These are phyloP conservation scores for Phragmatobia fuliginosa DNA, from an alignment of 2,888 invertebrate species.

Conservation along the genomic window DNA sequence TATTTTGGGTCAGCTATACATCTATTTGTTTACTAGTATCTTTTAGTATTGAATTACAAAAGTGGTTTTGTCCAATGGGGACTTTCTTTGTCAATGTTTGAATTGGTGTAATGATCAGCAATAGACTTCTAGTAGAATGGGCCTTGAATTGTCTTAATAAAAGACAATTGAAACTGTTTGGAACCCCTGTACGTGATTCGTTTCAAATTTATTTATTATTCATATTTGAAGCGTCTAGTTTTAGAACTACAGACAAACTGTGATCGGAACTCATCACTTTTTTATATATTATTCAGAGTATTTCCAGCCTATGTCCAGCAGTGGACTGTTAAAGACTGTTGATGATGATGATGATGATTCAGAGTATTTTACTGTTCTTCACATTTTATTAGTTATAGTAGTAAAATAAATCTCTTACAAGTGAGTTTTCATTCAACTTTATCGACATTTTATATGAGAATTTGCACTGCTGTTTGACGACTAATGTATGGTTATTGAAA, in stretches of 20 bases:
- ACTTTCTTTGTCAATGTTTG: not conserved
- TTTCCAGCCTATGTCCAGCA: too few species aligned
- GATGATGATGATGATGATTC: too few species aligned
- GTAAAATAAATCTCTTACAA: too few species aligned
- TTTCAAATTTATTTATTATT: not conserved
- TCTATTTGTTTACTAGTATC: too few species aligned
- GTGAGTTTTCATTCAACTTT: not conserved
- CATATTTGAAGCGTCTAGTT: not conserved
- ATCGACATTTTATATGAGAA: not conserved
- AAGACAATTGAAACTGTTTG: not conserved
- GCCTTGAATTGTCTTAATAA: not conserved
- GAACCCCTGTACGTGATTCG: not conserved
- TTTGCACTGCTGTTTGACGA: conserved; percentile 4
- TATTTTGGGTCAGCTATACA: too few species aligned
- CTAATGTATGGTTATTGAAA: conserved; percentile 1
- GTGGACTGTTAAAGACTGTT: too few species aligned
- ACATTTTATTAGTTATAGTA: not conserved
- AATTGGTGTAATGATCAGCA: not conserved
- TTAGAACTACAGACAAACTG: not conserved
- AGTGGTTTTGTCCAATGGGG: not conserved
- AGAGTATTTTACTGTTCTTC: not conserved
- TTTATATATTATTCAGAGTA: too few species aligned
- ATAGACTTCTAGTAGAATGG: not conserved
- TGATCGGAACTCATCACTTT: not conserved
- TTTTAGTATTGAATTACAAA: not conserved